Base-by-base conservation (phyloP, 2,797 vertebrate species). In the Pangasius krempfi region DNA sequence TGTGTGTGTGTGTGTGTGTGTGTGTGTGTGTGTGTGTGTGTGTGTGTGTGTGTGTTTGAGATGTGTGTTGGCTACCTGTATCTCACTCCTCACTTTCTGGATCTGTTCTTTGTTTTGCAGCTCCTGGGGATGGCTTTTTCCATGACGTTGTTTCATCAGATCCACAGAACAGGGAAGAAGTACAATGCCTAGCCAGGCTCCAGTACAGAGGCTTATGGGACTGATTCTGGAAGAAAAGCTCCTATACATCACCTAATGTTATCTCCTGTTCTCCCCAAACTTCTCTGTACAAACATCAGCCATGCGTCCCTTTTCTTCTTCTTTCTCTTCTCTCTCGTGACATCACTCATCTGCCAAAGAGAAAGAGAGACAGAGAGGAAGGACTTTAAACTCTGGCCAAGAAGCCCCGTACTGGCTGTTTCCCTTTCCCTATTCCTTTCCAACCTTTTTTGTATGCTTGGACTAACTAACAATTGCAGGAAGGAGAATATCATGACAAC, bases 61-160 rank as follows among this genome's bases (percentile, higher is more conserved):
- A 10, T 82, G 25, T 27, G 22, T 27, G 27, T 64, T 73, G 20
- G 22, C 72, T 75, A 47, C 3, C 9, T 81, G 9, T n/a, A 82
- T 62, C 25, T 40, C 22, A 60, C 37, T 14, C 13, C 22, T 60
- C 22, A 68, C 27, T 14, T 68, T 66, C 40, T 68, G 85, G 92
- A 27, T 86, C 16, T 93, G 82, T 91, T 27, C 85, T 83, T 84
- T 95, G 83, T 93, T 92, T 94, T 95, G 58, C 96, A 99, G 98
- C 97, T 99, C 89, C 96, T 99, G 92, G 98, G 98, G 90, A 99
- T 99, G 98, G 98, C 97, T 70, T 99, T 99, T 94, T 99, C 98
- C 94, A 98, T 99, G 98, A 99, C 97, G 10, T 96, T 99, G 82
- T 99, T 99, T 95, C 98, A 99, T 94, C 98, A 99, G 93, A 98